These are phyloP conservation scores for Micrasema longulum DNA, from an alignment of 1,140 invertebrate species.

Conservation along the genomic window DNA sequence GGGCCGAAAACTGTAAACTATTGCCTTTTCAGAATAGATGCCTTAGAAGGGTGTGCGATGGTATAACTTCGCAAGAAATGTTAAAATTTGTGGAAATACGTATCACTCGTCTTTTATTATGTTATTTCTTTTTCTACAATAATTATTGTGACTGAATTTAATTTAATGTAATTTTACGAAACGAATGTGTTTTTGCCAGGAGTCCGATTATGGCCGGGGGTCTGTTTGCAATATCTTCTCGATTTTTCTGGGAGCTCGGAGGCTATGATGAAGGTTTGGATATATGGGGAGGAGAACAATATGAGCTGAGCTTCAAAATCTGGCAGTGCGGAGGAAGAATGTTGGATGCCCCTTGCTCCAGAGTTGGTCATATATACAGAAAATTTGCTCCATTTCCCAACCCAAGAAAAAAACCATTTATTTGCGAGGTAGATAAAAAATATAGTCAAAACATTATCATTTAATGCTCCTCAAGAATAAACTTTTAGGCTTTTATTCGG, in stretches of 20 bases:
- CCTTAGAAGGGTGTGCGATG: no score
- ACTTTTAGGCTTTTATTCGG: no score
- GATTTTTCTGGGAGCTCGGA: constrained; percentile 96
- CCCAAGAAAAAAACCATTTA: constrained; percentile 71
- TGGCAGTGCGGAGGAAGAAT: constrained; percentile 93
- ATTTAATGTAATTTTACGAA: no score
- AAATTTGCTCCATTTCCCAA: constrained; percentile 93
- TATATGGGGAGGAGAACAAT: constrained; percentile 98
- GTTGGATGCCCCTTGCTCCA: constrained; percentile 91
- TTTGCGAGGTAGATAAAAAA: no score
- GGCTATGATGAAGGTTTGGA: constrained; percentile 94
- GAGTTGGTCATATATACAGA: constrained; percentile 95
- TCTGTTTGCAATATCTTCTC: constrained; percentile 88
- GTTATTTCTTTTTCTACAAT: no score
- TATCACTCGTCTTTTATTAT: no score
- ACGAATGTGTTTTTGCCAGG: no score
- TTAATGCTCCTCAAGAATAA: no score
- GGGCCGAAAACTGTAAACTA: neutral
- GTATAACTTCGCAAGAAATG: no score
- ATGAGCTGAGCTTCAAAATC: constrained; percentile 97
- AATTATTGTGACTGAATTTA: no score
- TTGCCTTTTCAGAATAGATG: neutral
- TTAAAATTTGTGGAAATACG: no score
- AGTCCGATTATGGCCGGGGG: constrained; percentile 96
- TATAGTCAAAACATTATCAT: no score